Conservation (phyloP, 2,797 vertebrate species). For the Lepilemur septentrionalis region DNA sequence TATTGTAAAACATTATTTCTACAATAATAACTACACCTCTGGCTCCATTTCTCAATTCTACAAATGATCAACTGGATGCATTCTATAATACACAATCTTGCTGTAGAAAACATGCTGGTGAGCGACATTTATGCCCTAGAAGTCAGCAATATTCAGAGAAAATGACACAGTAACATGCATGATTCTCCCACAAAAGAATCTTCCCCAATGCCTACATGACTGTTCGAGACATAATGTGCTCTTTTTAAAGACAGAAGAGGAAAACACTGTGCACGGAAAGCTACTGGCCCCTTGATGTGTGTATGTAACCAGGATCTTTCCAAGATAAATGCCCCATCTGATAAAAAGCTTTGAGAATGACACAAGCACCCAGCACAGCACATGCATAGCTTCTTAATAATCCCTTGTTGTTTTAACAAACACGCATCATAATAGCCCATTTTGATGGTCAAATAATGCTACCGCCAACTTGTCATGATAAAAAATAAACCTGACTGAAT, state of each 20-base stretch:
- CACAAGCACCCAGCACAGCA: not conserved
- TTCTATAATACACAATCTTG: not conserved
- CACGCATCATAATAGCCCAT: not conserved
- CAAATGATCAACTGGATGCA: not conserved
- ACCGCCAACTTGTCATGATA: not conserved
- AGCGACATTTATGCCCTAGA: not conserved
- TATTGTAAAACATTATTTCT: not conserved
- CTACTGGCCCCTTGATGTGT: not conserved
- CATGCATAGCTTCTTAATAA: not conserved
- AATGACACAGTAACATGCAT: not conserved
- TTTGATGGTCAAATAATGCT: slow-evolving; percentile 18
- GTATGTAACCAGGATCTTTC: not conserved
- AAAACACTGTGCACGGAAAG: not conserved
- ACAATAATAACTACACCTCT: not conserved
- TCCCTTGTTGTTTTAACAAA: slow-evolving; percentile 11
- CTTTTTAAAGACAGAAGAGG: slow-evolving; percentile 1
- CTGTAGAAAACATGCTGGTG: not conserved
- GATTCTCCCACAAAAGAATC: not conserved
- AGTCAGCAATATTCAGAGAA: not conserved
- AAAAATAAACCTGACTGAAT: not conserved
- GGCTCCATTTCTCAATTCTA: not conserved
- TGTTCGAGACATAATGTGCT: not conserved
- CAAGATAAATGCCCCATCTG: not conserved
- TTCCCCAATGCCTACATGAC: not conserved
- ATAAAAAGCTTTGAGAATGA: not conserved